A percentile compares a stretch with the other conserved stretches of the same genome.
Evolutionary conservation across 92 coral and sea anemone genomes (phyloP).

Genomic region (Palythoa grandis): DNA sequence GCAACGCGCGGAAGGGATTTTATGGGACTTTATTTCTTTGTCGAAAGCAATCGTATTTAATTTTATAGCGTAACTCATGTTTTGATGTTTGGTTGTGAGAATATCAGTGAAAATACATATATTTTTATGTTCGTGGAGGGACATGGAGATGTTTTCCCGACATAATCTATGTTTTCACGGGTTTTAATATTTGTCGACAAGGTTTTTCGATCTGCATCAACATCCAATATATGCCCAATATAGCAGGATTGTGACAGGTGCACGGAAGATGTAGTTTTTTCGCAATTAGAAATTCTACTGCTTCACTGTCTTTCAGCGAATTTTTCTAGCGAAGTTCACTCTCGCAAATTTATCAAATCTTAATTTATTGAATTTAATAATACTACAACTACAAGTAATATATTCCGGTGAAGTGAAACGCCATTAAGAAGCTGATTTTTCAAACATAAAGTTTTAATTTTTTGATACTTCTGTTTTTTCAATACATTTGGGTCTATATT

Average conservation of each 20-base stretch:
- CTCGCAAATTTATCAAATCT: not conserved
- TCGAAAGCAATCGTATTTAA: not conserved
- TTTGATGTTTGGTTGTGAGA: not conserved
- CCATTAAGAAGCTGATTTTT: no score
- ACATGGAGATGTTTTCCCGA: conserved; percentile 9
- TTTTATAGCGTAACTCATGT: not conserved
- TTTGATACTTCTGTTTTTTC: not conserved
- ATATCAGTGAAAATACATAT: not conserved
- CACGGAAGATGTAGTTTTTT: not conserved
- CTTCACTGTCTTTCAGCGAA: not conserved
- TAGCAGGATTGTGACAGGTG: conserved; percentile 3
- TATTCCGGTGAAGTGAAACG: no score
- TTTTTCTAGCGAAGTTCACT: not conserved
- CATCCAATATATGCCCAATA: conserved; percentile 10
- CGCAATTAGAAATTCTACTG: not conserved
- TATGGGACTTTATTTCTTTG: not conserved
- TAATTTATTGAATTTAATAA: not conserved
- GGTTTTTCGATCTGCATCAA: not conserved
- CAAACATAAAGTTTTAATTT: not conserved
- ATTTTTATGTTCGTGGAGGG: not conserved
- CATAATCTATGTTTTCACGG: not conserved
- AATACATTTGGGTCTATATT: not conserved
- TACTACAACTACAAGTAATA: not conserved
- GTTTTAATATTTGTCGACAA: no score
- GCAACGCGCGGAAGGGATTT: not conserved